phyloP scores from a whole-genome alignment of 2,113 vertebrate species.

The Crotalus horridus region DNA sequence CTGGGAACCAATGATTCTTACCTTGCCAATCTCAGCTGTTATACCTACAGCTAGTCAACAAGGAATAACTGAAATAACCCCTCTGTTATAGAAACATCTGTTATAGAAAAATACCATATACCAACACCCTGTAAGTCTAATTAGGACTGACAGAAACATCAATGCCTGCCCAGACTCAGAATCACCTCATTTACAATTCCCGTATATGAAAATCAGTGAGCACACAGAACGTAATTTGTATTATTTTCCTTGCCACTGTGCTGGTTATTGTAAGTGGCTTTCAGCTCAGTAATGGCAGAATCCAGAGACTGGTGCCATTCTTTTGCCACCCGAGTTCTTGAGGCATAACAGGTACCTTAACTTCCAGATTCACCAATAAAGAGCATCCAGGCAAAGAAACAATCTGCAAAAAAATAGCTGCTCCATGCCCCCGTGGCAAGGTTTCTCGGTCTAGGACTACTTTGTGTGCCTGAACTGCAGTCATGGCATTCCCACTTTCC shows the following conservation, averaged over 20 bases:
- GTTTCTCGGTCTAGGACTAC: background rate
- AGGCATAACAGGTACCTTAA: background rate
- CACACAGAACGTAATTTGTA: background rate
- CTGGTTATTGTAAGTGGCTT: background rate
- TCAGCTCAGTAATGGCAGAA: background rate
- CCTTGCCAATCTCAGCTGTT: background rate
- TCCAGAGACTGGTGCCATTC: background rate
- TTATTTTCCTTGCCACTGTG: background rate
- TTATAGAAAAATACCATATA: background rate
- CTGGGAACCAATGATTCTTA: background rate
- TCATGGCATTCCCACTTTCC: background rate
- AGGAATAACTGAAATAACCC: background rate
- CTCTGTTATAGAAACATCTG: background rate
- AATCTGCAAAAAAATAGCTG: rapidly evolving
- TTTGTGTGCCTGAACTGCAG: background rate
- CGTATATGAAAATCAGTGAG: background rate
- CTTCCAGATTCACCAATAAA: background rate
- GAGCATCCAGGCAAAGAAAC: rapidly evolving
- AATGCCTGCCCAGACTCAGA: background rate
- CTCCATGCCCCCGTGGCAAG: rapidly evolving
- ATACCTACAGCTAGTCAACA: background rate
- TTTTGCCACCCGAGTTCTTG: background rate
- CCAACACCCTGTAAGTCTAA: background rate
- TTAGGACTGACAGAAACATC: background rate
- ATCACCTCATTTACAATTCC: background rate